Percentiles rank a stretch among this genome's conserved stretches.
These are phyloP conservation scores for Thymelicus sylvestris DNA, from an alignment of 2,888 invertebrate species.

Conservation along the genomic window DNA sequence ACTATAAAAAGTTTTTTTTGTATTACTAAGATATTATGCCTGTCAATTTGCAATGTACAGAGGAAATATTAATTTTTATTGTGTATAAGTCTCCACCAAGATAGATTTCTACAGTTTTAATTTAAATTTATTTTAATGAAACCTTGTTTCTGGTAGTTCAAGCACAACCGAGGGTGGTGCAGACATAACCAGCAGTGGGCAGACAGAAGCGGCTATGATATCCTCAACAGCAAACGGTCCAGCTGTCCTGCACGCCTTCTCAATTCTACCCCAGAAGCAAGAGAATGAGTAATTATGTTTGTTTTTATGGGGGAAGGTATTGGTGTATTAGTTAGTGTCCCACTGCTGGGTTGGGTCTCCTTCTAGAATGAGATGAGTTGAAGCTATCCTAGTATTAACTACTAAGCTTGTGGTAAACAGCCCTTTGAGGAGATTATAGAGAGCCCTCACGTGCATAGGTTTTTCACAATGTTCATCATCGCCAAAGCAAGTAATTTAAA, in stretches of 20 bases:
- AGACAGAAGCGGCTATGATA: conserved; percentile 70
- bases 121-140: neutral
- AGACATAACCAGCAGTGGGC: conserved; percentile 77
- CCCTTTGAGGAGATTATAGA: neutral
- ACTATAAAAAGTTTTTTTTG: too few species aligned
- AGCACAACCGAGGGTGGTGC: conserved; percentile 77
- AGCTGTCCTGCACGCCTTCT: conserved; percentile 69
- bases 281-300: conserved; percentile 70
- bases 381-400: too few species aligned
- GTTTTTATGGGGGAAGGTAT: neutral
- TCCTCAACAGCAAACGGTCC: conserved; percentile 78
- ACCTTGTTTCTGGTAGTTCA: conserved; percentile 57
- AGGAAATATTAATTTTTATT: too few species aligned
- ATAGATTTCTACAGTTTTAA: neutral
- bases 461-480: too few species aligned
- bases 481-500: neutral
- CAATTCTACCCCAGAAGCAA: conserved; percentile 66
- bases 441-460: too few species aligned
- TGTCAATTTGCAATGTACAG: too few species aligned
- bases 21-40: too few species aligned
- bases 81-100: too few species aligned
- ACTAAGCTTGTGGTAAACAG: neutral
- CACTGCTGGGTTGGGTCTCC: neutral
- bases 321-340: neutral
- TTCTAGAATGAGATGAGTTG: neutral